These are phyloP conservation scores for Etia nguti DNA, from an alignment of 2,113 vertebrate species.

Conservation along the genomic window DNA sequence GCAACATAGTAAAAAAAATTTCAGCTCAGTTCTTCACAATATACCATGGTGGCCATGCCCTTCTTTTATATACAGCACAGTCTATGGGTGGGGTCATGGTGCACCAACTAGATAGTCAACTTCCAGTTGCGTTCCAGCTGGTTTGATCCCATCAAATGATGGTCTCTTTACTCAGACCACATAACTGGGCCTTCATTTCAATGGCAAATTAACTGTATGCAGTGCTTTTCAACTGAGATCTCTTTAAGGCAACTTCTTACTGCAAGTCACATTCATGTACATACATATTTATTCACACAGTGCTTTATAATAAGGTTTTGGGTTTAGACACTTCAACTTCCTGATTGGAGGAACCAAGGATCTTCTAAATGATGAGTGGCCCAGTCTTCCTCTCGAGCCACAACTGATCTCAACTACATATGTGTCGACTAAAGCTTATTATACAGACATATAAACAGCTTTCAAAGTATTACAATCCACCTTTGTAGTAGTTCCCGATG, in stretches of 20 bases:
- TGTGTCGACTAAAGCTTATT: too few relatives aligned
- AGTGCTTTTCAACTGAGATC: neutral
- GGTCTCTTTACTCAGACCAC: neutral
- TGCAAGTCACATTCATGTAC: fast-evolving
- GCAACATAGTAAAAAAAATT: neutral
- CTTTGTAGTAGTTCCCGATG: neutral
- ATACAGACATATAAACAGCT: neutral
- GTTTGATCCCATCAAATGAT: neutral
- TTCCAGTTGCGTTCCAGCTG: neutral
- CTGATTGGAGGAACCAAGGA: too few relatives aligned
- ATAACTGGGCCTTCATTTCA: neutral
- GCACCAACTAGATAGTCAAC: neutral
- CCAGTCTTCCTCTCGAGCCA: neutral
- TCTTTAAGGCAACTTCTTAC: neutral
- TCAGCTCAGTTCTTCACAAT: neutral
- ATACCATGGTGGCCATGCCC: neutral
- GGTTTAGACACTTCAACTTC: neutral
- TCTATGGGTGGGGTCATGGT: neutral
- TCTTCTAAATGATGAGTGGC: neutral
- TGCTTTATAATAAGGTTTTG: neutral
- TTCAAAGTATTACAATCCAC: neutral
- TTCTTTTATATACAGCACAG: fast-evolving
- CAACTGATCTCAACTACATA: neutral
- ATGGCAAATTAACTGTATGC: neutral
- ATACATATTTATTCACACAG: neutral